Conservation (phyloP, 2,113 vertebrate species). For the Gobio gobio region DNA sequence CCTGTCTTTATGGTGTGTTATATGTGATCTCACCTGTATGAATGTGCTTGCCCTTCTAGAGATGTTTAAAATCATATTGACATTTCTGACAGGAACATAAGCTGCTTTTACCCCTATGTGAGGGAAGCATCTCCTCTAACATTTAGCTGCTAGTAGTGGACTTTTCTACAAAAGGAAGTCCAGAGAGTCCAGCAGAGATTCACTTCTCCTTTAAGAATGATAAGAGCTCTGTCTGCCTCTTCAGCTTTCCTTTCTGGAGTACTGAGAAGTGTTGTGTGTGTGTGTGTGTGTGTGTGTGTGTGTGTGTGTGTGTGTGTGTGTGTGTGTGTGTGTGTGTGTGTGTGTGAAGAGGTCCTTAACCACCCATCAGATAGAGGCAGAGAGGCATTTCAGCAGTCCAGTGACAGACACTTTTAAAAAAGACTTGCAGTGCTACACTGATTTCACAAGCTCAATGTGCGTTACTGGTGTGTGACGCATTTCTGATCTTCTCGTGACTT, state of each 20-base stretch:
- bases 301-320: slow-evolving; percentile 75
- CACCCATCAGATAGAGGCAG: slow-evolving; percentile 78
- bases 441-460: slow-evolving; percentile 73
- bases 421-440: slow-evolving; percentile 74
- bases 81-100: neutral
- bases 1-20: slow-evolving; percentile 53
- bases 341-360: slow-evolving; percentile 81
- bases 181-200: slow-evolving; percentile 74
- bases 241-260: slow-evolving; percentile 76
- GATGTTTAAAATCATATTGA: slow-evolving; percentile 24
- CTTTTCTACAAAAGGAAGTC: slow-evolving; percentile 74
- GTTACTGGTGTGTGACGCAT: slow-evolving; percentile 72
- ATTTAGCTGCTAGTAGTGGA: neutral
- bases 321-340: slow-evolving; percentile 73
- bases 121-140: neutral
- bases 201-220: slow-evolving; percentile 77
- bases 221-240: slow-evolving; percentile 80
- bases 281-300: slow-evolving; percentile 74
- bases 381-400: slow-evolving; percentile 69
- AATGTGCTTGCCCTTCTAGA: neutral
- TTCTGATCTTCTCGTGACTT: slow-evolving; percentile 69
- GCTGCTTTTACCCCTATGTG: neutral
- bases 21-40: slow-evolving; percentile 53
- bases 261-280: slow-evolving; percentile 68
- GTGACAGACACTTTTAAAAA: slow-evolving; percentile 79